These are phyloP conservation scores for Lontra canadensis DNA, from an alignment of 2,113 vertebrate genomes.

Conservation along the genomic window DNA sequence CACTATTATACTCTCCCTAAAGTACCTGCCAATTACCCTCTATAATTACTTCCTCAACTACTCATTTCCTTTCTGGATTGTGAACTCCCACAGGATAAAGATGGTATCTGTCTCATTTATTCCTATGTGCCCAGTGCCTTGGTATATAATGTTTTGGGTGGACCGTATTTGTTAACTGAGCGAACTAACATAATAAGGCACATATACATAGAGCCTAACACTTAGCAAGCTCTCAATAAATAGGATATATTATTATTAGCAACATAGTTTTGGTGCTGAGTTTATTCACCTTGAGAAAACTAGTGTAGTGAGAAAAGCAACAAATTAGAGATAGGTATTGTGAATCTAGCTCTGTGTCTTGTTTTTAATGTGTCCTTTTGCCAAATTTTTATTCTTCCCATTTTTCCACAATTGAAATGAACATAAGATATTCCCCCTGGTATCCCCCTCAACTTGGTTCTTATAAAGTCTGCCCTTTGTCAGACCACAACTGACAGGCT, in stretches of 20 bases:
- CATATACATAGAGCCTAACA: background rate
- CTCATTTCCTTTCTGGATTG: conserved; percentile 23
- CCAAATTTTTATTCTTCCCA: conserved; percentile 3
- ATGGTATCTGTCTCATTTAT: background rate
- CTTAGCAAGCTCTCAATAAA: conserved; percentile 35
- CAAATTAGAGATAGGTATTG: background rate
- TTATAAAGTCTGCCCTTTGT: background rate
- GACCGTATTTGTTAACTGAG: background rate
- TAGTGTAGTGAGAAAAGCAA: background rate
- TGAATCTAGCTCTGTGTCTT: conserved; percentile 1
- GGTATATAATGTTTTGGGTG: background rate
- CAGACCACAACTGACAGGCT: background rate
- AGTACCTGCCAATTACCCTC: background rate
- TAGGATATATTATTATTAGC: background rate
- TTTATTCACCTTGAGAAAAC: conserved; percentile 15
- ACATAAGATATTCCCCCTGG: background rate
- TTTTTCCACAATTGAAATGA: conserved; percentile 39
- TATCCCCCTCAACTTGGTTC: background rate
- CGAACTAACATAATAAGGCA: background rate
- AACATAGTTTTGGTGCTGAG: background rate
- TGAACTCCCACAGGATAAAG: background rate
- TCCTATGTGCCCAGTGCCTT: background rate
- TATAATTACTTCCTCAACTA: conserved; percentile 24
- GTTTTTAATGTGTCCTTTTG: background rate
- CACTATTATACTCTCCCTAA: background rate